Base-by-base conservation (phyloP, 2,888 invertebrate genomes). In the Synergus itoensis region DNA sequence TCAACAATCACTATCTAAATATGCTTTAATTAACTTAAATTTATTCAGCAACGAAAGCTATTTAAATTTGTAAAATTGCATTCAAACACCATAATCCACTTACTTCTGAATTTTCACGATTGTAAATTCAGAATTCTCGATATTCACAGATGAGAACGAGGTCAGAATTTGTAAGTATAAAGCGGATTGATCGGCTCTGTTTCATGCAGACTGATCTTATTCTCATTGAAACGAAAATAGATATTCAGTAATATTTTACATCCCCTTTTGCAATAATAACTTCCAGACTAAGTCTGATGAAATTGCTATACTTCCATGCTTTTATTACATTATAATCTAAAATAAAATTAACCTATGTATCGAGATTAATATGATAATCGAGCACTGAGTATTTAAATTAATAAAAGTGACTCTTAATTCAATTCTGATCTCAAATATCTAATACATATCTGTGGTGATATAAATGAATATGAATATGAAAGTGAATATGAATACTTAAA, bases 171-270 rank as follows among this genome's bases (percentile, higher is more conserved):
- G 2, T 2, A 53, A 53, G 16, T n/a, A n/a, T 53, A 53, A 53
- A 53, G 53, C 53, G 9, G 53, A 53, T n/a, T 53, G n/a, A 53
- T 53, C 53, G n/a, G n/a, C n/a, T 53, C n/a, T n/a, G 53, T 53
- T 53, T 53, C 53, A 53, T 53, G n/a, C n/a, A n/a, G 9, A 53
- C 53, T n/a, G 53, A 8, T n/a, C 0, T n/a, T 53, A 53, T 53
- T 53, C n/a, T 53, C 2, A 53, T 53, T n/a, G n/a, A 53, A n/a
- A n/a, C n/a, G 1, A 7, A 7, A 53, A 53, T n/a, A n/a, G 9
- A n/a, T 53, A n/a, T 53, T 53, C 53, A 53, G 9, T 53, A 7
- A 53, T n/a, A 53, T 53, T 53, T n/a, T 53, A 53, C 53, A 53
- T 53, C n/a, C 53, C n/a, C n/a, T 53, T 53, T 53, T 53, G n/a